A percentile compares a stretch with the other conserved stretches of the same genome.
phyloP scores from a whole-genome alignment of 2,113 vertebrate species.

The Lepus timidus region DNA sequence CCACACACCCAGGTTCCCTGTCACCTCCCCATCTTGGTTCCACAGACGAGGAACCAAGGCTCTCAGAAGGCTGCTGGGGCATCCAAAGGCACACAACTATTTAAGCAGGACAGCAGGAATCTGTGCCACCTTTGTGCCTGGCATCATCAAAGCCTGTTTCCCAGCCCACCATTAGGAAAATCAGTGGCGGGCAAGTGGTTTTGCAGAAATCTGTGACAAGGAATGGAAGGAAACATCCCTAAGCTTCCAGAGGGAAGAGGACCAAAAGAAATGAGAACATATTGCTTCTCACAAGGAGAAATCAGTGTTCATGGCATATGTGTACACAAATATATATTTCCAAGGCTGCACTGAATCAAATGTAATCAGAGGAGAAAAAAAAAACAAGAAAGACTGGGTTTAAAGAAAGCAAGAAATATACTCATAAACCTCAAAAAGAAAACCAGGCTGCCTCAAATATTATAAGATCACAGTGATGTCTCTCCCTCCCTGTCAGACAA shows the following conservation, averaged over 20 bases:
- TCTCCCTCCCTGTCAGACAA: constrained; percentile 22
- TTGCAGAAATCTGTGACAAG: constrained; percentile 45
- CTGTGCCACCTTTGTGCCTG: neutral
- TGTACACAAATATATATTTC: constrained; percentile 71
- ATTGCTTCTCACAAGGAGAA: constrained; percentile 69
- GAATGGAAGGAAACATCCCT: constrained; percentile 70
- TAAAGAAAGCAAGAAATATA: constrained; percentile 64
- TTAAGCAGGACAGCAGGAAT: neutral
- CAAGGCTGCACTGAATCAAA: constrained; percentile 68
- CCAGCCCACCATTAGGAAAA: constrained; percentile 52
- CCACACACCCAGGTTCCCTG: neutral
- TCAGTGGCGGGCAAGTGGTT: constrained; percentile 28
- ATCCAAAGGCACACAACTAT: neutral
- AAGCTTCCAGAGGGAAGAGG: constrained; percentile 72
- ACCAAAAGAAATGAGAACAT: constrained; percentile 69
- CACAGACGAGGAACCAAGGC: neutral
- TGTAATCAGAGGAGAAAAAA: constrained; percentile 35
- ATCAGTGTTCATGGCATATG: constrained; percentile 59
- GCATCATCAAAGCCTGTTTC: constrained; percentile 32
- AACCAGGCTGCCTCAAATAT: neutral
- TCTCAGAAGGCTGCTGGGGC: neutral
- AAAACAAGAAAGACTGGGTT: neutral
- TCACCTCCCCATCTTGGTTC: neutral
- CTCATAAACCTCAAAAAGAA: constrained; percentile 43
- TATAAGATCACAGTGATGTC: constrained; percentile 39